A percentile compares a stretch with the other conserved stretches of the same genome.
phyloP scores from a whole-genome alignment of 64 coral and sea anemone genomes.

The Platygyra sinensis region DNA sequence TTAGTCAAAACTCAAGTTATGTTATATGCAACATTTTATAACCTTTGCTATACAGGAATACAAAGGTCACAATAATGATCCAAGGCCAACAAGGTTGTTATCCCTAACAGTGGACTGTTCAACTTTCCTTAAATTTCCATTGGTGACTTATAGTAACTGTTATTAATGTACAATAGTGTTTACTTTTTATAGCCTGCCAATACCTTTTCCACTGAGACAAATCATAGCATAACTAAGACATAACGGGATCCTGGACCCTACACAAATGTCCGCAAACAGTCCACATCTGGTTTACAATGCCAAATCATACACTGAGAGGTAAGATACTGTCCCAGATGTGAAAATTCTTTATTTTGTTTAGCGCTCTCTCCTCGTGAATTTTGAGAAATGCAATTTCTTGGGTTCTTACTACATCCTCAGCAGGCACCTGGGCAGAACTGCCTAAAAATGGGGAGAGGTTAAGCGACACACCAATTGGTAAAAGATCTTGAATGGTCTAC shows the following conservation, averaged over 20 bases:
- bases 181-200: too few relatives aligned
- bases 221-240: neutral
- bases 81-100: neutral
- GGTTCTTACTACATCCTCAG: conserved; percentile 12
- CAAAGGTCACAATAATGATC: neutral
- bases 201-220: neutral
- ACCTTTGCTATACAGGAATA: neutral
- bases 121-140: too few relatives aligned
- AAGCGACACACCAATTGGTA: conserved; percentile 23
- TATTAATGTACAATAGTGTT: too few relatives aligned
- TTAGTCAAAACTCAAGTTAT: conserved; percentile 7
- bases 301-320: too few relatives aligned
- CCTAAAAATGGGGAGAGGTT: conserved; percentile 25
- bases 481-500: conserved; percentile 7
- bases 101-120: neutral
- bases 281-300: too few relatives aligned
- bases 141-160: too few relatives aligned
- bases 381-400: conserved; percentile 12
- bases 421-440: conserved; percentile 25
- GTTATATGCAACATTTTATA: conserved; percentile 54
- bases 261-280: too few relatives aligned
- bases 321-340: too few relatives aligned
- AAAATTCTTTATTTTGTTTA: too few relatives aligned
- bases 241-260: too few relatives aligned
- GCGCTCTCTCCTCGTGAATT: neutral